Evolutionary conservation across 2,888 invertebrate genomes (phyloP).

Genomic region (Parochlus steinenii): DNA sequence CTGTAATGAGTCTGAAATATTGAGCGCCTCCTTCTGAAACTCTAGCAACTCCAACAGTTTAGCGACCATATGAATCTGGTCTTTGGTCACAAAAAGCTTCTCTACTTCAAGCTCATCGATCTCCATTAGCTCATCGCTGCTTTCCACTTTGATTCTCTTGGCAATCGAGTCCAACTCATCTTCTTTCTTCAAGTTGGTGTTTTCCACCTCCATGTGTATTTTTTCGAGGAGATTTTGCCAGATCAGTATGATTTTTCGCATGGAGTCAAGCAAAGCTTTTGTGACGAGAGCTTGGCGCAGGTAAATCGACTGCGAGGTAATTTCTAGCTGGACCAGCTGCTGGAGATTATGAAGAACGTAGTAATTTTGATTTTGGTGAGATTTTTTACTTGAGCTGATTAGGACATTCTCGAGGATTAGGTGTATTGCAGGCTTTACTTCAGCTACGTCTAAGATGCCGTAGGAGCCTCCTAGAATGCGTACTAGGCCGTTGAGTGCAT

Average conservation of each 20-base stretch:
- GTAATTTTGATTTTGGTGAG: constrained; percentile 3
- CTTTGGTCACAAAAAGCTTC: constrained; percentile 13
- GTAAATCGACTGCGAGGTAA: not conserved
- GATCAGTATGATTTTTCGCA: constrained; percentile 5
- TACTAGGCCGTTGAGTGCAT: constrained; percentile 26
- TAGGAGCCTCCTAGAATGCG: constrained; percentile 25
- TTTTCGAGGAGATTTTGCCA: constrained; percentile 34
- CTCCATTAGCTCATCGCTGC: constrained; percentile 7
- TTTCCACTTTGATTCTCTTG: constrained; percentile 25
- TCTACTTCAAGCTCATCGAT: constrained; percentile 12
- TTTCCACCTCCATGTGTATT: constrained; percentile 31
- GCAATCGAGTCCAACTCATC: constrained; percentile 31
- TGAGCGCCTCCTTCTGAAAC: constrained; percentile 39
- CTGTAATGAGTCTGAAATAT: constrained; percentile 49
- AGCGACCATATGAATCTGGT: constrained; percentile 34
- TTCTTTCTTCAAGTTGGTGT: constrained; percentile 29
- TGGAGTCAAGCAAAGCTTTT: constrained; percentile 2
- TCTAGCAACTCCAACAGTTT: constrained; percentile 49
- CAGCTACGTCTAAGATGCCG: constrained; percentile 26
- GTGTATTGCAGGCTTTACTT: constrained; percentile 20
- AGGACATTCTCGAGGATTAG: constrained; percentile 1
- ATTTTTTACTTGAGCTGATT: not conserved
- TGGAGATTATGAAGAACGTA: constrained; percentile 2
- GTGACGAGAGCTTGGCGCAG: constrained; percentile 1
- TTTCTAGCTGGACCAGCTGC: constrained; percentile 2